phyloP scores from a whole-genome alignment of 2,888 invertebrate genomes.

The Endotricha flammealis region DNA sequence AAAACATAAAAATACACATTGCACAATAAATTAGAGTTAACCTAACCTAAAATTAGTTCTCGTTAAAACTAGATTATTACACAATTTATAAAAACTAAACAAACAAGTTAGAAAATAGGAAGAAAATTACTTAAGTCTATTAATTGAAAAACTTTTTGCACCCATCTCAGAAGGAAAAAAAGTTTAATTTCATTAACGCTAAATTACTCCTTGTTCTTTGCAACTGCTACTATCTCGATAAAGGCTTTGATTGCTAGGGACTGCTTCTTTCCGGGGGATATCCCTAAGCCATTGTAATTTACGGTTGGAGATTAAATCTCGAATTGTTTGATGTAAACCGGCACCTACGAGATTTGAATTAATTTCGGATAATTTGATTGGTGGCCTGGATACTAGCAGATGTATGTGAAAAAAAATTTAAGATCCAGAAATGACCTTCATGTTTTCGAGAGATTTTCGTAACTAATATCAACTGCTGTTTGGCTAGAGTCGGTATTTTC shows the following conservation, averaged over 20 bases:
- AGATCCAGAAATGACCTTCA: too few relatives aligned
- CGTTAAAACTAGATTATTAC: too few relatives aligned
- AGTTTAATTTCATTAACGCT: conserved; percentile 52
- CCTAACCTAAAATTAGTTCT: too few relatives aligned
- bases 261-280: conserved; percentile 3
- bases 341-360: not conserved
- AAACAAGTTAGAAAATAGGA: conserved; percentile 16
- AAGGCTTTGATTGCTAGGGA: conserved; percentile 24
- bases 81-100: not conserved
- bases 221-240: conserved; percentile 25
- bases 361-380: not conserved
- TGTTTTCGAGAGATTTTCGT: too few relatives aligned
- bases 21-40: too few relatives aligned
- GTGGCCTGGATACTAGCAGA: too few relatives aligned
- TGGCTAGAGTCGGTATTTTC: too few relatives aligned
- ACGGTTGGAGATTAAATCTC: conserved; percentile 1
- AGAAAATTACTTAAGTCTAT: conserved; percentile 33
- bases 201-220: conserved; percentile 38
- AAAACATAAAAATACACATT: too few relatives aligned
- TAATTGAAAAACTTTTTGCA: conserved; percentile 53
- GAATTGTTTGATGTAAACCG: not conserved
- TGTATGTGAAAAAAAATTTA: too few relatives aligned
- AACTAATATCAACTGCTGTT: too few relatives aligned
- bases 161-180: conserved; percentile 26
- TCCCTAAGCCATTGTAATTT: conserved; percentile 3